These are phyloP conservation scores for Drosophila melanosoma DNA, from an alignment of 2,888 invertebrate species.

Conservation along the genomic window DNA sequence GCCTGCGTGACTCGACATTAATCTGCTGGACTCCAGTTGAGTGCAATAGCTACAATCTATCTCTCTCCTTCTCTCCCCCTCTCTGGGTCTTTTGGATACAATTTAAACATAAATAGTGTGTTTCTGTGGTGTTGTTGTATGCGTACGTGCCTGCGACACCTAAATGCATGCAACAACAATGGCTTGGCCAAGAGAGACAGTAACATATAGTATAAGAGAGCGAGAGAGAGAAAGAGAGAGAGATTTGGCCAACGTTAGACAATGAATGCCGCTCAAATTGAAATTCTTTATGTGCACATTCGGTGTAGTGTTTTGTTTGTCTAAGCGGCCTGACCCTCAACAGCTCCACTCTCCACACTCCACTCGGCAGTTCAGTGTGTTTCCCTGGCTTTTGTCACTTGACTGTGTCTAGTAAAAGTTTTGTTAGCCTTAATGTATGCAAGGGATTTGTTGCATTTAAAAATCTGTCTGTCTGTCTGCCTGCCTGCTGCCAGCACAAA, in stretches of 20 bases:
- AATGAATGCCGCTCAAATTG: slow-evolving; percentile 49
- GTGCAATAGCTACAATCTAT: slow-evolving; percentile 21
- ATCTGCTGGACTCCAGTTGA: slow-evolving; percentile 55
- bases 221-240: neutral
- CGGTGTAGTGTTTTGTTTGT: slow-evolving; percentile 46
- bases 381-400: neutral
- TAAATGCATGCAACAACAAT: slow-evolving; percentile 70
- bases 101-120: slow-evolving; percentile 55
- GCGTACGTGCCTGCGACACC: slow-evolving; percentile 75
- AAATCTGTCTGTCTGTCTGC: slow-evolving; percentile 30
- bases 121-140: slow-evolving; percentile 34
- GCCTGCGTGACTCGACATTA: slow-evolving; percentile 62
- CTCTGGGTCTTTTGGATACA: neutral
- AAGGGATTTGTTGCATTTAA: slow-evolving; percentile 52
- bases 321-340: slow-evolving; percentile 25
- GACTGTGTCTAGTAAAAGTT: slow-evolving; percentile 32
- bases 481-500: slow-evolving; percentile 9
- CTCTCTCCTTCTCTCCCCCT: neutral
- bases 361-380: neutral
- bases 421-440: slow-evolving; percentile 63
- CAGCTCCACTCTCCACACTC: neutral
- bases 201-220: rapidly evolving
- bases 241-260: slow-evolving; percentile 17
- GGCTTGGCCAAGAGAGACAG: slow-evolving; percentile 20
- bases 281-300: slow-evolving; percentile 57